Evolutionary conservation across 2,113 vertebrate genomes (phyloP), one percentile per base, ranked within the genome.

Genomic region (Bubo blakistoni): DNA sequence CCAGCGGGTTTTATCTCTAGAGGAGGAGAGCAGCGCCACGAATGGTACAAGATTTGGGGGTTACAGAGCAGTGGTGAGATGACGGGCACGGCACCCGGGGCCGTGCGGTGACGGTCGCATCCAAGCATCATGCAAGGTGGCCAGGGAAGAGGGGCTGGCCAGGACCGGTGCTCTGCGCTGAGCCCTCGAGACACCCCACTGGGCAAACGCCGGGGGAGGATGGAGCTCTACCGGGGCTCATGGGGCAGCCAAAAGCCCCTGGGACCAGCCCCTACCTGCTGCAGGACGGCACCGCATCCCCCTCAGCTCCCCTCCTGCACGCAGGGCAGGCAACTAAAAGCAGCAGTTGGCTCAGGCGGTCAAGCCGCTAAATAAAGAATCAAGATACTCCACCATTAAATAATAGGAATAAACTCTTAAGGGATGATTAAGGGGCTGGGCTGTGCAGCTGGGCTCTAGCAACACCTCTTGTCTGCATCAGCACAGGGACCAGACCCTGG

Each of bases 1-100:
- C 86, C 97, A 96, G 88, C 58, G 5, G 66, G 66, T 94, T 97
- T 97, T 96, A 97, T 96, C 73, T 94, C 92, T 95, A 95, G 80
- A 90, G 83, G 92, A 92, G n/a, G 47, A 86, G 32, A 86, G 90
- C 76, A 44, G 96, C 1, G 0, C 94, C 5, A 0, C 0, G 1
- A 42, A 57, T 2, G 0, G 90, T 38, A 79, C 42, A 5, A 65
- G 90, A 46, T 76, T 7, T 26, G 2, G 1, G n/a, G 34, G 9
- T 81, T 81, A 89, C 38, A 3, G 84, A 91, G 89, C 88, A 63
- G 72, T 3, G 1, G 47, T 32, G 94, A 67, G 69, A 69, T 74
- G 80, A 81, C 0, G 0, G 63, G 54, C 88, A 55, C 8, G 2
- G 78, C 16, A 21, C 44, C 49, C 1, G 3, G 30, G 55, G 92